phyloP scores from a whole-genome alignment of 2,888 invertebrate species.

The Apamea sordens region DNA sequence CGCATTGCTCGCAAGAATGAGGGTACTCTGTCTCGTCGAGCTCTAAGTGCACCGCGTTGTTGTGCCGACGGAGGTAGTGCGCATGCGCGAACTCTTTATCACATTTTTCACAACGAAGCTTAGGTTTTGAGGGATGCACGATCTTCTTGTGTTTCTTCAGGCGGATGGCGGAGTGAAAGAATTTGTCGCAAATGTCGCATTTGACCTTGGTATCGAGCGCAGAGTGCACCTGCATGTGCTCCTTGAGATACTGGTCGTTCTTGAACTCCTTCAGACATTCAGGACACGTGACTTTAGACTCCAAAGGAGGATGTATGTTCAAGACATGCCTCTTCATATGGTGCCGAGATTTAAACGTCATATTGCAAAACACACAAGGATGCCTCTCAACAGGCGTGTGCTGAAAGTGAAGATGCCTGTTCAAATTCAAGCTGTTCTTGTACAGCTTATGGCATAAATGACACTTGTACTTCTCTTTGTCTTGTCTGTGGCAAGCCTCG shows the following conservation, averaged over 20 bases:
- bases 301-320: slow-evolving; percentile 86
- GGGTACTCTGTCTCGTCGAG: slow-evolving; percentile 82
- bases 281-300: slow-evolving; percentile 86
- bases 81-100: slow-evolving; percentile 87
- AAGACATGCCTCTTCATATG: slow-evolving; percentile 87
- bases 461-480: slow-evolving; percentile 83
- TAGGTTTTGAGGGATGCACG: slow-evolving; percentile 85
- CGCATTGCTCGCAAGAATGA: slow-evolving; percentile 85
- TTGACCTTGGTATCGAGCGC: slow-evolving; percentile 84
- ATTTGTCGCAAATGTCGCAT: slow-evolving; percentile 86
- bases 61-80: slow-evolving; percentile 83
- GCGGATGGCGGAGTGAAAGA: slow-evolving; percentile 84
- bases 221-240: slow-evolving; percentile 87
- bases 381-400: slow-evolving; percentile 83
- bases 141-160: slow-evolving; percentile 87
- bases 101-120: slow-evolving; percentile 84
- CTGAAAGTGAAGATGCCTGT: slow-evolving; percentile 83
- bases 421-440: slow-evolving; percentile 83
- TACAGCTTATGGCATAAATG: slow-evolving; percentile 84
- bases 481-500: slow-evolving; percentile 78
- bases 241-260: slow-evolving; percentile 86
- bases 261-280: slow-evolving; percentile 87
- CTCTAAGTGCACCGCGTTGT: slow-evolving; percentile 84
- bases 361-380: slow-evolving; percentile 85
- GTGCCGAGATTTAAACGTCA: slow-evolving; percentile 86